Evolutionary conservation across 2,797 vertebrate genomes (phyloP).

Genomic region (Pangasius krempfi): DNA sequence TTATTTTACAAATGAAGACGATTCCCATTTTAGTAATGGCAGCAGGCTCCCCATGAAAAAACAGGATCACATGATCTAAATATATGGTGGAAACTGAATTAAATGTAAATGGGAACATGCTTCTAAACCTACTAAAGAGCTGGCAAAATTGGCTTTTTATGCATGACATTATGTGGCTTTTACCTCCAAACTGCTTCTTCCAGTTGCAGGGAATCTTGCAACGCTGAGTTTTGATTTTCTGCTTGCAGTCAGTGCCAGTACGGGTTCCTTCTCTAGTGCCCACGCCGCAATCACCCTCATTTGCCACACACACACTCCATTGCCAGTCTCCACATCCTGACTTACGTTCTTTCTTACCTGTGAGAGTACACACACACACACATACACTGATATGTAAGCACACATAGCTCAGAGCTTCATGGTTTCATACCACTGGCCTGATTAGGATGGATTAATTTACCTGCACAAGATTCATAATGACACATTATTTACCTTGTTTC

Average conservation of each 20-base stretch:
- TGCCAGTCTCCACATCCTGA: conserved; percentile 97
- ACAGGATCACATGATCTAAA: not conserved
- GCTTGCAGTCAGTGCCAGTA: conserved; percentile 88
- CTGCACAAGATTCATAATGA: not conserved
- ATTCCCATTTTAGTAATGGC: not conserved
- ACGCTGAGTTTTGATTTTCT: conserved; percentile 95
- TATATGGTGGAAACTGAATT: not conserved
- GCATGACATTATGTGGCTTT: conserved; percentile 30
- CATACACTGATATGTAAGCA: not conserved
- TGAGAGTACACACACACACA: not conserved
- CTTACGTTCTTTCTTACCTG: conserved; percentile 93
- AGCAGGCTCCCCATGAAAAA: not conserved
- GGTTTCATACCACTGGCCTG: not conserved
- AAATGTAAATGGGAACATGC: not conserved
- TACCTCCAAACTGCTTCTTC: conserved; percentile 99
- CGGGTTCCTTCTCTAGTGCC: conserved; percentile 94
- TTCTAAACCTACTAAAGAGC: not conserved
- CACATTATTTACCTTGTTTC: conserved; percentile 73
- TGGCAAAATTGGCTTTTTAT: not conserved
- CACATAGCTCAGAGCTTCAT: not conserved
- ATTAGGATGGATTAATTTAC: not conserved
- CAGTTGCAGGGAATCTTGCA: conserved; percentile 99
- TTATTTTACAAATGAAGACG: not conserved
- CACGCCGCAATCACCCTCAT: conserved; percentile 89
- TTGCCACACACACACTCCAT: conserved; percentile 96